Base-by-base conservation (phyloP, 2,797 vertebrate species). In the Acipenser ruthenus region DNA sequence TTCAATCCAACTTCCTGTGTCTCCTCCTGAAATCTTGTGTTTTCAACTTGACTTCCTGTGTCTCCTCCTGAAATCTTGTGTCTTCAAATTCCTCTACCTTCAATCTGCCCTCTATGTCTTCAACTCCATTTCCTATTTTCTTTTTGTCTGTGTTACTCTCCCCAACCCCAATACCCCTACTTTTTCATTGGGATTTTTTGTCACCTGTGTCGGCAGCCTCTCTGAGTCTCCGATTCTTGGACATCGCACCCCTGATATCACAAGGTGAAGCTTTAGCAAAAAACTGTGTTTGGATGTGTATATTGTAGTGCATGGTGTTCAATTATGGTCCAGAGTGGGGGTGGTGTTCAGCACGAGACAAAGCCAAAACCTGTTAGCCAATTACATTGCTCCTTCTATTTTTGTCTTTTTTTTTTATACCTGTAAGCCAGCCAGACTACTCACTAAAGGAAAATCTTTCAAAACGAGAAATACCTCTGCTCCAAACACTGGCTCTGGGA, bases 141-240 rank as follows among this genome's bases (percentile, higher is more conserved):
- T 49, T 62, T 48, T 18, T 52, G 7, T 65, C 48, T 51, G 6
- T 15, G 8, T 56, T 23, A 48, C 8, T 64, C 12, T 52, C 15
- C 15, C 47, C 8, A 51, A n/a, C n/a, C 4, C 23, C 47, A 37
- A 62, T 55, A 8, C 7, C 37, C 53, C 60, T 48, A 10, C 12
- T 62, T 62, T 9, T 62, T 62, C 11, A 12, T 63, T 50, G 50
- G 18, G 11, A 37, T 62, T 60, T 61, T 73, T 74, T 79, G 67
- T 79, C 70, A 10, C 53, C 53, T 55, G n/a, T 80, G 72, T 76
- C 77, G 78, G 69, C 90, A 94, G 92, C 87, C 81, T 93, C 84
- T 92, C 91, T 90, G 92, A 92, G 78, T 93, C 91, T 91, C 89
- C 90, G 84, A 86, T 92, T 84, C 87, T 90, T 88, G 91, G 91